These are phyloP conservation scores for Cydia splendana DNA, from an alignment of 1,140 invertebrate genomes.

Conservation along the genomic window DNA sequence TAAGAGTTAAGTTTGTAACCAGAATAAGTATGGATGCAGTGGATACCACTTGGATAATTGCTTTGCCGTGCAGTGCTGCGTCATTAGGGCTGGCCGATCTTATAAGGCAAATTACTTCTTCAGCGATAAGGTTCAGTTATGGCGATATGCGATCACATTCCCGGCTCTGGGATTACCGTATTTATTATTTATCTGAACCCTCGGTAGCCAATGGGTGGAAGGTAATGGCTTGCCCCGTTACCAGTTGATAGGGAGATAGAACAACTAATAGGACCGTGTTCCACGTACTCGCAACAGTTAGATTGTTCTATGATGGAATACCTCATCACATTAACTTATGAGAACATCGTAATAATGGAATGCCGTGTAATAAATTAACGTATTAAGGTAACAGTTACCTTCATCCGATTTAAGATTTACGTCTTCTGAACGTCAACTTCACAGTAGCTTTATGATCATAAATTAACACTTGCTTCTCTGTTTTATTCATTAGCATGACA, in stretches of 20 bases:
- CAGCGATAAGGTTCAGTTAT: slow-evolving; percentile 21
- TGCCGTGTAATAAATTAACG: slow-evolving; percentile 12
- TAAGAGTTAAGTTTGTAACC: not conserved
- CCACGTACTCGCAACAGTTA: slow-evolving; percentile 63
- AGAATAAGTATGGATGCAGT: not conserved
- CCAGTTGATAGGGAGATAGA: slow-evolving; percentile 54
- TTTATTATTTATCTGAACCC: slow-evolving; percentile 31
- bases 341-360: not conserved
- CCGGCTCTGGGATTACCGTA: slow-evolving; percentile 30
- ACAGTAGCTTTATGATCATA: not conserved
- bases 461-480: slow-evolving; percentile 12
- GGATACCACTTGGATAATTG: slow-evolving; percentile 7
- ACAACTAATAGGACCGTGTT: slow-evolving; percentile 51
- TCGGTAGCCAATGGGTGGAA: slow-evolving; percentile 34
- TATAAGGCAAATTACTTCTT: slow-evolving; percentile 16
- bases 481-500: slow-evolving; percentile 18
- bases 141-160: slow-evolving; percentile 29
- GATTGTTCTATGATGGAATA: slow-evolving; percentile 43
- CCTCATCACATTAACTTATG: slow-evolving; percentile 7
- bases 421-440: not conserved
- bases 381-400: not conserved
- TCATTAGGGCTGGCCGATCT: slow-evolving; percentile 8
- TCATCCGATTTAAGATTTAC: slow-evolving; percentile 5
- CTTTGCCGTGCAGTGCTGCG: not conserved
- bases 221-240: slow-evolving; percentile 61